phyloP scores from a whole-genome alignment of 1,140 invertebrate genomes.

The Trichonephila inaurata region DNA sequence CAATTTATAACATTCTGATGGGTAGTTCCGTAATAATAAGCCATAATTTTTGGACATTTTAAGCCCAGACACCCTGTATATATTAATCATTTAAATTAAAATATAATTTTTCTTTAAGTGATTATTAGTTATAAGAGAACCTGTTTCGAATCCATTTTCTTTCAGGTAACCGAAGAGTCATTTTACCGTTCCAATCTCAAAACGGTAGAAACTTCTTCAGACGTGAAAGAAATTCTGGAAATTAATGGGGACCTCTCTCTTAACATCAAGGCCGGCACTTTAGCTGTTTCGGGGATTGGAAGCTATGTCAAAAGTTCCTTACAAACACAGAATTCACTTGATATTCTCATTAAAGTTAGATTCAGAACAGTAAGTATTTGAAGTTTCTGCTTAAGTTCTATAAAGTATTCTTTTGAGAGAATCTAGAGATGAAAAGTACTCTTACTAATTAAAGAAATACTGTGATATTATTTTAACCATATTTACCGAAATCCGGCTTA shows the following conservation, averaged over 20 bases:
- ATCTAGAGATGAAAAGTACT: not conserved
- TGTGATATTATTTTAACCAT: no score
- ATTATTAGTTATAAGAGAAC: no score
- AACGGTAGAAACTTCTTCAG: conserved; percentile 44
- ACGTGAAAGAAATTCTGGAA: conserved; percentile 58
- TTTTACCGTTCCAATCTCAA: conserved; percentile 48
- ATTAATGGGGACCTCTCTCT: conserved; percentile 65
- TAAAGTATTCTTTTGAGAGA: not conserved
- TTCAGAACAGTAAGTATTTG: conserved; percentile 61
- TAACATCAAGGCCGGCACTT: conserved; percentile 54
- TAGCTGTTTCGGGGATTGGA: conserved; percentile 42
- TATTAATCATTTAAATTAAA: no score
- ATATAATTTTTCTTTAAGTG: no score
- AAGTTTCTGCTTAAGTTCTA: not conserved
- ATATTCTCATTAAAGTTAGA: conserved; percentile 68
- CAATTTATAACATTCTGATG: no score
- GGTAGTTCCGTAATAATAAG: no score
- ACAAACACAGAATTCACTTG: conserved; percentile 28
- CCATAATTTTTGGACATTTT: no score
- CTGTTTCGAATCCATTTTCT: not conserved
- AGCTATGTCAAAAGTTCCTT: conserved; percentile 31
- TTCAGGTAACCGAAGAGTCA: conserved; percentile 17
- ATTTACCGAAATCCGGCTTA: no score
- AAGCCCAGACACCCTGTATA: no score
- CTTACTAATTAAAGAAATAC: no score